These are phyloP conservation scores for Ceuthmochares aereus DNA, from an alignment of 2,113 vertebrate genomes.

Conservation along the genomic window DNA sequence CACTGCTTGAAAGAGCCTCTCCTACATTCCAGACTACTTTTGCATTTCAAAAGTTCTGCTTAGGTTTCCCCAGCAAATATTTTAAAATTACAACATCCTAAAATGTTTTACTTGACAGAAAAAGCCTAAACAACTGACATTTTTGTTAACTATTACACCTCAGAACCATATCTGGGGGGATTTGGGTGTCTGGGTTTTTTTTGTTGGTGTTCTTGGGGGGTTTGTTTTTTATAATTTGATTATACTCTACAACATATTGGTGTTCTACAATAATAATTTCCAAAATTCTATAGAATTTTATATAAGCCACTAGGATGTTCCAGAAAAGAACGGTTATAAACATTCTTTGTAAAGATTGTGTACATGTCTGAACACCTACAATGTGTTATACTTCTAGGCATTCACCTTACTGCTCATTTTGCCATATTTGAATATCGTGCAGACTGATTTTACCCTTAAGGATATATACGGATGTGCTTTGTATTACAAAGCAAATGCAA, in stretches of 20 bases:
- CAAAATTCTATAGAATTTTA: not conserved
- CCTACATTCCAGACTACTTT: not conserved
- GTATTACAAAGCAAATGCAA: not conserved
- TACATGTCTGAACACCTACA: fast-evolving
- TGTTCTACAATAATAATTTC: not conserved
- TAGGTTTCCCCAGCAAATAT: not conserved
- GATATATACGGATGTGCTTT: not conserved
- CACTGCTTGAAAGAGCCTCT: not conserved
- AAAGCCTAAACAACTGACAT: not conserved
- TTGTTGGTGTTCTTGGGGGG: not conserved
- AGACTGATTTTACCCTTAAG: not conserved
- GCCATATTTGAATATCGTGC: not conserved
- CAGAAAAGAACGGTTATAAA: not conserved
- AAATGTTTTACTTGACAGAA: not conserved
- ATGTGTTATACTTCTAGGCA: not conserved
- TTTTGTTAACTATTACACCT: not conserved
- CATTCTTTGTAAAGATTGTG: not conserved
- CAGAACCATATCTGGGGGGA: fast-evolving
- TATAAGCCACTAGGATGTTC: fast-evolving
- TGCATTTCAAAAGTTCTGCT: not conserved
- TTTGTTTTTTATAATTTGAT: not conserved
- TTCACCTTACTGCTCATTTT: not conserved
- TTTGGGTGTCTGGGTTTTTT: not conserved
- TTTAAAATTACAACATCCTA: not conserved
- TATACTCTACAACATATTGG: not conserved